Evolutionary conservation across 2,888 invertebrate species (phyloP).

Genomic region (Atethmia centrago): DNA sequence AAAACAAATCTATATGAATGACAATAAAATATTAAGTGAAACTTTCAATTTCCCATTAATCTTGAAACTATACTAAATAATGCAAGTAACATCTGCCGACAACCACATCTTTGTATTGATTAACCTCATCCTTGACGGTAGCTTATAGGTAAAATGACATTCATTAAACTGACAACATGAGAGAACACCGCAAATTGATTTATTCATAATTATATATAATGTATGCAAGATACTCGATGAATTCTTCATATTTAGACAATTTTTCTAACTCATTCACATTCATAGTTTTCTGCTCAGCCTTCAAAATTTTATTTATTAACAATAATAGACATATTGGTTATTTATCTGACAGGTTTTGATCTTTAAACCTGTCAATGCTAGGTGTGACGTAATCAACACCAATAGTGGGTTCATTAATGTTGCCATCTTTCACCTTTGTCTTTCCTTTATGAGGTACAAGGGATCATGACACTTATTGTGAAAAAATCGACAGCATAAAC

Average conservation of each 20-base stretch:
- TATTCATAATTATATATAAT: constrained; percentile 39
- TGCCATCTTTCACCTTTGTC: constrained; percentile 9
- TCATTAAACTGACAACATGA: constrained; percentile 46
- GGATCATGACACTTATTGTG: constrained; percentile 32
- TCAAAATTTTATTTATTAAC: constrained; percentile 7
- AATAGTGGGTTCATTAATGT: neutral
- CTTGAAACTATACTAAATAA: neutral
- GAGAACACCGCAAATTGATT: constrained; percentile 60
- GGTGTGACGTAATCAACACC: constrained; percentile 2
- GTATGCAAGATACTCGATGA: constrained; percentile 36
- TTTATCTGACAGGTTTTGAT: constrained; percentile 15
- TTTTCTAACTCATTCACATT: constrained; percentile 26
- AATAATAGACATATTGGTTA: neutral
- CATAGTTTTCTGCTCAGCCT: constrained; percentile 23
- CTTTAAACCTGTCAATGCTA: constrained; percentile 8
- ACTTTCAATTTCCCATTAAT: neutral
- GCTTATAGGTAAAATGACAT: constrained; percentile 46
- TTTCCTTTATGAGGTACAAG: neutral
- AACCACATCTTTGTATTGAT: constrained; percentile 10
- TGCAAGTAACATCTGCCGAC: constrained; percentile 16
- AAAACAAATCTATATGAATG: neutral
- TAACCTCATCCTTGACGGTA: constrained; percentile 47
- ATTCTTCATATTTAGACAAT: constrained; percentile 22
- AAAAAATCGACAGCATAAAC: neutral
- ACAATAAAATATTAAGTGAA: neutral